These are phyloP conservation scores for Ispidina lecontei DNA, from an alignment of 2,797 vertebrate species.

Conservation along the genomic window DNA sequence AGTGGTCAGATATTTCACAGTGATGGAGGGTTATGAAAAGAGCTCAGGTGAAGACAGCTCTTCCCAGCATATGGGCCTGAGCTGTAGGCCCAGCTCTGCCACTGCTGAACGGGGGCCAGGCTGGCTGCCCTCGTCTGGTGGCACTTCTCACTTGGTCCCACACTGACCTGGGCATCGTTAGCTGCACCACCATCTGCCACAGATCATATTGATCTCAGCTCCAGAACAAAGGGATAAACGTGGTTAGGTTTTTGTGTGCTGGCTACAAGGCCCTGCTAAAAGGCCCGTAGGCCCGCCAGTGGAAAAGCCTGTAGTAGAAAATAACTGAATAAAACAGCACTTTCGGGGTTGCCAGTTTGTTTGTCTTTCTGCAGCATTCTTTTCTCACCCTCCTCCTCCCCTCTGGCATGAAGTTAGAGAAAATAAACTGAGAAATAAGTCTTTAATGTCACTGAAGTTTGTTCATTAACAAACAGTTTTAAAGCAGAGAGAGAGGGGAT, in stretches of 20 bases:
- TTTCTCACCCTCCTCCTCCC: accelerated
- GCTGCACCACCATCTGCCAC: constrained; percentile 43
- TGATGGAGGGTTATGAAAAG: constrained; percentile 64
- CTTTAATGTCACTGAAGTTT: background rate
- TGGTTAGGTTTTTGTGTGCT: background rate
- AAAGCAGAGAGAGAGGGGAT: background rate
- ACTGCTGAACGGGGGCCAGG: background rate
- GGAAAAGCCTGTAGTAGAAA: background rate
- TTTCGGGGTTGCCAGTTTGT: background rate
- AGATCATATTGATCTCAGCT: constrained; percentile 1
- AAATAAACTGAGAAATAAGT: background rate
- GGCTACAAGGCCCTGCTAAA: background rate
- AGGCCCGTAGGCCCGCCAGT: background rate
- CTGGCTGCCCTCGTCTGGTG: constrained; percentile 10
- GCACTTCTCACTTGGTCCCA: background rate
- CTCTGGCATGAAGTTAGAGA: background rate
- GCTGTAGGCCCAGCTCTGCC: background rate
- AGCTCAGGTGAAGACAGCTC: constrained; percentile 52
- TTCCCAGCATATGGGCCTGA: constrained; percentile 36
- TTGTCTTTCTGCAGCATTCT: background rate
- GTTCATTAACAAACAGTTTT: background rate
- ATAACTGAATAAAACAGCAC: background rate
- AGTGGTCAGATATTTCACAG: constrained; percentile 62
- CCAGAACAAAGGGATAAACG: background rate
- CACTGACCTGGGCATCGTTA: constrained; percentile 37